A percentile compares a stretch with the other conserved stretches of the same genome.
Conservation (phyloP, 2,113 vertebrate genomes). For the Chitala chitala region DNA sequence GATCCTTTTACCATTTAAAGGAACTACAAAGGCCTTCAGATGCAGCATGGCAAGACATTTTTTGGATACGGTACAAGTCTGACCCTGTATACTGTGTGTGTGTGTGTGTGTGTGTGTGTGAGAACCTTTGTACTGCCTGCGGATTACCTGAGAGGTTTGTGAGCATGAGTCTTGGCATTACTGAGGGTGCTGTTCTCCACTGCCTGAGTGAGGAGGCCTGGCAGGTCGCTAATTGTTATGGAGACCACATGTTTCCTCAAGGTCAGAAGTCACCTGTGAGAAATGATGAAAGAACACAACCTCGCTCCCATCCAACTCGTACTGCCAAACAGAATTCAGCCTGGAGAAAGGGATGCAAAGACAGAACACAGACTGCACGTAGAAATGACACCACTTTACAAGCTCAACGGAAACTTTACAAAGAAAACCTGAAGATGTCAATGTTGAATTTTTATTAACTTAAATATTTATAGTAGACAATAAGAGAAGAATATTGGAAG, state of each 20-base stretch:
- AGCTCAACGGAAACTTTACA: not conserved
- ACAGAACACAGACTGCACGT: not conserved
- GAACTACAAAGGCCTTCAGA: too few relatives aligned
- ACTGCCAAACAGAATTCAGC: not conserved
- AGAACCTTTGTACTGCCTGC: too few relatives aligned
- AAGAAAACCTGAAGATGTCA: slow-evolving; percentile 25
- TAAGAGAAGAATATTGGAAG: slow-evolving; percentile 32
- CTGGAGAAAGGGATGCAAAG: not conserved
- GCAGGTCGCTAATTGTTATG: too few relatives aligned
- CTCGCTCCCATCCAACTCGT: not conserved
- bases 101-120: too few relatives aligned
- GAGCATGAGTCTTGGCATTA: not conserved
- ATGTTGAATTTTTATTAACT: slow-evolving; percentile 54
- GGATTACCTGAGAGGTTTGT: not conserved
- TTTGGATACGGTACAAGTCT: too few relatives aligned
- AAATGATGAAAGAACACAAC: not conserved
- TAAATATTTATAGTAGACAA: slow-evolving; percentile 59
- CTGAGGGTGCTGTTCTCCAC: too few relatives aligned
- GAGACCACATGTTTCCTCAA: too few relatives aligned
- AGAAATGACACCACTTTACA: not conserved
- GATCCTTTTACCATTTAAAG: not conserved
- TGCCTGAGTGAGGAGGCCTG: not conserved
- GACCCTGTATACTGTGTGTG: too few relatives aligned
- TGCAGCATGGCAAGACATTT: too few relatives aligned
- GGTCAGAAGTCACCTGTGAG: not conserved